These are phyloP conservation scores for Semaprochilodus insignis DNA, from an alignment of 2,797 vertebrate genomes.

Conservation along the genomic window DNA sequence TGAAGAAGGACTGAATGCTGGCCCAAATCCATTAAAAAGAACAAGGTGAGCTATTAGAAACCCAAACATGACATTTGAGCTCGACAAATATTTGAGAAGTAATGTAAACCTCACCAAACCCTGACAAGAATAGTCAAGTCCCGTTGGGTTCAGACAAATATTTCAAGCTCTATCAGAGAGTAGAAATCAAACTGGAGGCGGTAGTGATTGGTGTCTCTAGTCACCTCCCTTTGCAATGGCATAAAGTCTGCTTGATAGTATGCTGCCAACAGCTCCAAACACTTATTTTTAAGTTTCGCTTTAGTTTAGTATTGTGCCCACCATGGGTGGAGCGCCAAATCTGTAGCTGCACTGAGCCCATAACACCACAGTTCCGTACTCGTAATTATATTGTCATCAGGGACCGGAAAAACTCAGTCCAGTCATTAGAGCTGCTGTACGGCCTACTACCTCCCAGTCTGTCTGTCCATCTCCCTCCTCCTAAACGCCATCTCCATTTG, in stretches of 20 bases:
- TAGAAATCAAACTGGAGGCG: not conserved
- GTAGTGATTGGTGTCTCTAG: not conserved
- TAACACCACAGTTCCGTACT: not conserved
- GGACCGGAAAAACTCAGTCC: conserved; percentile 1
- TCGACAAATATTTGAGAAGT: too few relatives aligned
- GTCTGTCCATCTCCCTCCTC: conserved; percentile 2
- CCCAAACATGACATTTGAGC: too few relatives aligned
- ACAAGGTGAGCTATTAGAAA: too few relatives aligned
- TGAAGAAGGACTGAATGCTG: too few relatives aligned
- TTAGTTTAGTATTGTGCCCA: not conserved
- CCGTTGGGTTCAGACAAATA: too few relatives aligned
- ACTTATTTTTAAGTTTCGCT: not conserved
- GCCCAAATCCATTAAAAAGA: too few relatives aligned
- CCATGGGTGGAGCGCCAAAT: conserved; percentile 5
- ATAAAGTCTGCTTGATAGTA: not conserved
- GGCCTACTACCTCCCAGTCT: conserved; percentile 1
- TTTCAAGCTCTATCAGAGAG: not conserved
- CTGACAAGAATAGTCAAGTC: too few relatives aligned
- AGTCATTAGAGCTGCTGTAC: conserved; percentile 14
- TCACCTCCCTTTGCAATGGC: not conserved
- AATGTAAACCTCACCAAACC: too few relatives aligned
- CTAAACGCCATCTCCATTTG: not conserved
- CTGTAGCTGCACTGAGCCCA: not conserved
- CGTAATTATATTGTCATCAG: conserved; percentile 15
- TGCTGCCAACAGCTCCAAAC: not conserved